Conservation (phyloP, 2,797 vertebrate species). For the Steatocranus sp. region DNA sequence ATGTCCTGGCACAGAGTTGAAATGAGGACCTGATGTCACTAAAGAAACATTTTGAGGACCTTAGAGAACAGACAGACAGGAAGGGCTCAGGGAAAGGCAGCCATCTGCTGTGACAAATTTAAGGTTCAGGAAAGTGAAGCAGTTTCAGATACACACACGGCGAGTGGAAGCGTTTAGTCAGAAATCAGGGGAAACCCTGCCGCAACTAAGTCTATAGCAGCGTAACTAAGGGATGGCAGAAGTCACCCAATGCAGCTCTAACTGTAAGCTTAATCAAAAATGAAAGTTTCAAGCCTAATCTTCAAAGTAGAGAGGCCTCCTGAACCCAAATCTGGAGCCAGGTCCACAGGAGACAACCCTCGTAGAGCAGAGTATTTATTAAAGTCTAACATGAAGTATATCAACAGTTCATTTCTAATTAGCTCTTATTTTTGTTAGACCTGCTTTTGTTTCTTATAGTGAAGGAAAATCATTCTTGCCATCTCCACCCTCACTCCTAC, state of each 20-base stretch:
- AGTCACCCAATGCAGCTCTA: not conserved
- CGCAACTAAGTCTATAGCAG: not conserved
- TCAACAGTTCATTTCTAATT: not conserved
- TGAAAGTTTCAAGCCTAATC: not conserved
- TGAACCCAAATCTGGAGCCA: not conserved
- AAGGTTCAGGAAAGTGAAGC: not conserved
- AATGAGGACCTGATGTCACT: not conserved
- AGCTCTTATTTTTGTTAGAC: not conserved
- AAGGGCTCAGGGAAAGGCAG: not conserved
- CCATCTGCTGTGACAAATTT: not conserved
- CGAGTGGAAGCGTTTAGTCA: not conserved
- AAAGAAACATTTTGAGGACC: not conserved
- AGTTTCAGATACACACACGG: accelerated
- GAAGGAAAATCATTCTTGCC: not conserved
- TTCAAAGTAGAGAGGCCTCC: not conserved
- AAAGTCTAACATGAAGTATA: not conserved
- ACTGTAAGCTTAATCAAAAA: not conserved
- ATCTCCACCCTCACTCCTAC: not conserved
- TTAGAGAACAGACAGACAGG: not conserved
- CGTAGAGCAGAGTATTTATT: not conserved
- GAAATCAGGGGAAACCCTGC: not conserved
- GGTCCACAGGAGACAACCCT: not conserved
- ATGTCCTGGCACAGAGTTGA: not conserved
- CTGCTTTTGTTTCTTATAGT: not conserved
- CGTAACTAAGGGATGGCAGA: not conserved